Evolutionary conservation across 30 jellyfish, hydroid and myxozoan species (phyloP), one percentile per base, ranked within the genome.

Genomic region (Nemopilema nomurai): DNA sequence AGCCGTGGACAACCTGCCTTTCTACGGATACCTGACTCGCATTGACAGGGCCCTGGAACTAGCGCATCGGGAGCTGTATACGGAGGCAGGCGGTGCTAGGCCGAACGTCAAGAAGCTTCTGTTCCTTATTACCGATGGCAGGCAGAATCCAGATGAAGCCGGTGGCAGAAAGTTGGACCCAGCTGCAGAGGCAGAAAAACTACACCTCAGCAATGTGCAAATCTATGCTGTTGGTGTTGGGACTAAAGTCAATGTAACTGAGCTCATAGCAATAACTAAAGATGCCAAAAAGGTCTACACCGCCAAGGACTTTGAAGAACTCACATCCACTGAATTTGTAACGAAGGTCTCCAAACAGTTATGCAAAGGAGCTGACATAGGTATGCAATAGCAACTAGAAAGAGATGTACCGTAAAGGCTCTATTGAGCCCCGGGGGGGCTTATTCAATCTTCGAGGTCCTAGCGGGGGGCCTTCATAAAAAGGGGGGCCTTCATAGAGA

Each of bases 111-210:
- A 71, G 16, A 88, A 88, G 73, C 51, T 88, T 0, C 82, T 88
- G 20, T 72, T 88, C 76, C 62, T 88, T 76, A 73, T 88, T 28
- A 79, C 96, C 18, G 96, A 88, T 63, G 92, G 97, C 31, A 49
- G 94, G 57, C 97, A 89, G 77, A 81, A 83, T 66, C 93, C 97
- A 0, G 82, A 70, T 52, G 18, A 20, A 20, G 67, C 21, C 25
- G 63, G 41, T 23, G 90, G 87, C 31, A 77, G 17, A 17, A 17
- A 19, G 76, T 62, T 81, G 63, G 62, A 33, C 31, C 93, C 93
- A 8, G 53, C 76, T 8, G 9, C 27, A 64, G 83, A 82, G 28
- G 89, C 97, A 0, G 87, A 50, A 21, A 73, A 31, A 0, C 79
- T 90, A 27, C 89, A 70, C 62, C 65, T 22, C 4, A 51, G 81